Percentiles rank a stretch among this genome's conserved stretches.
phyloP scores from a whole-genome alignment of 2,113 vertebrate species.

The Tachuris rubrigastra region DNA sequence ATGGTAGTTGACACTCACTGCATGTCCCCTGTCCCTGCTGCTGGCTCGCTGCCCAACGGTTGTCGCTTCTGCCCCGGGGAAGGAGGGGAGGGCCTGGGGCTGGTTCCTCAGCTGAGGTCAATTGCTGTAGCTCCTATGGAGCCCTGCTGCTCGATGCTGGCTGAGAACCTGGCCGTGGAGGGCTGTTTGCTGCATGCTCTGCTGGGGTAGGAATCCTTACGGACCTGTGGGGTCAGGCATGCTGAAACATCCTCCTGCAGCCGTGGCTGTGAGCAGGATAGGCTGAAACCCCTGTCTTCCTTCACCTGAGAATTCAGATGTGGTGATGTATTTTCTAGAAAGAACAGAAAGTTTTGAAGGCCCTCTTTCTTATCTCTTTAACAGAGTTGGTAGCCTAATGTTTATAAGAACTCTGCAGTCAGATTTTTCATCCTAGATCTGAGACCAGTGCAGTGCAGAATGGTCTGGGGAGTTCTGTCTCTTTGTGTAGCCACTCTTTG shows the following conservation, averaged over 20 bases:
- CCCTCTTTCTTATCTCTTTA: neutral
- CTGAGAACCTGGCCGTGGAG: neutral
- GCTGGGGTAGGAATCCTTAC: neutral
- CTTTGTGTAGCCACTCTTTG: neutral
- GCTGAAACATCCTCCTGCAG: neutral
- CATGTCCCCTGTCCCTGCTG: neutral
- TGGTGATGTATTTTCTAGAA: neutral
- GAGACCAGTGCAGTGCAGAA: neutral
- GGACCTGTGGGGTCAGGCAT: neutral
- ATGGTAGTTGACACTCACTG: rapidly evolving
- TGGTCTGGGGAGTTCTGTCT: neutral
- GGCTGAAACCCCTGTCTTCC: neutral
- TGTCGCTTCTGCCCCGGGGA: neutral
- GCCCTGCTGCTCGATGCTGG: neutral
- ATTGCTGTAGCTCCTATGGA: conserved; percentile 46
- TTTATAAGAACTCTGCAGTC: neutral
- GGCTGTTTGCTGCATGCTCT: neutral
- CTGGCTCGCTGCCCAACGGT: rapidly evolving
- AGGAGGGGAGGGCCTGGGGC: neutral
- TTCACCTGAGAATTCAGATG: rapidly evolving
- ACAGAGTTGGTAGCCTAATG: neutral
- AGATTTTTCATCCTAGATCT: neutral
- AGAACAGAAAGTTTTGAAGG: neutral
- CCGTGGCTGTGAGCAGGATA: neutral
- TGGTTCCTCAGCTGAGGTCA: neutral